A percentile compares a stretch with the other conserved stretches of the same genome.
Conservation (phyloP, 1,140 invertebrate species). For the Lordiphosa clarofinis region DNA sequence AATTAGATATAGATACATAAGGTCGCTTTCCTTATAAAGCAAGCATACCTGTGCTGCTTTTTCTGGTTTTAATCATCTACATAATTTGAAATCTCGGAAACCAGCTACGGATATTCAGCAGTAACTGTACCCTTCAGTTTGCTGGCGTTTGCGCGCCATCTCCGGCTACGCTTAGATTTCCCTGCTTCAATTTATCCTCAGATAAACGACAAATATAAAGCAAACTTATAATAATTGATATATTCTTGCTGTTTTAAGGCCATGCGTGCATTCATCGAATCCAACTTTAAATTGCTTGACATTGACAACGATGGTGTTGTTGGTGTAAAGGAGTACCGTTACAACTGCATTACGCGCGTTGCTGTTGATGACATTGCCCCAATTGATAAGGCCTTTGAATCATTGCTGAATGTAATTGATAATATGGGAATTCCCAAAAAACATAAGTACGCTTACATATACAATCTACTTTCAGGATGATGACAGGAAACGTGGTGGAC, state of each 20-base stretch:
- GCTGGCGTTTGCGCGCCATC: no score
- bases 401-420: slow-evolving; percentile 85
- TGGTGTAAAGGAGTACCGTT: slow-evolving; percentile 89
- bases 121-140: no score
- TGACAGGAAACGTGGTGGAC: slow-evolving; percentile 87
- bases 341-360: slow-evolving; percentile 89
- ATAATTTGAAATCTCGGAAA: no score
- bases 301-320: slow-evolving; percentile 89
- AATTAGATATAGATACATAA: slow-evolving; percentile 15
- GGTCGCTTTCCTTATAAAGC: no score
- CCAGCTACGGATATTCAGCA: no score
- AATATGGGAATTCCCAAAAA: neutral
- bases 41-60: no score
- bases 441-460: neutral
- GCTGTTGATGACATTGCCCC: slow-evolving; percentile 87
- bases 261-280: slow-evolving; percentile 90
- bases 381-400: slow-evolving; percentile 88
- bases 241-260: slow-evolving; percentile 79
- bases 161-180: neutral
- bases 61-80: no score
- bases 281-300: slow-evolving; percentile 89
- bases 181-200: no score
- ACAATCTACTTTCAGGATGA: slow-evolving; percentile 83
- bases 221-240: neutral
- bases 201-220: no score